Conservation (phyloP, 1,140 invertebrate genomes). For the Venturia canescens region DNA sequence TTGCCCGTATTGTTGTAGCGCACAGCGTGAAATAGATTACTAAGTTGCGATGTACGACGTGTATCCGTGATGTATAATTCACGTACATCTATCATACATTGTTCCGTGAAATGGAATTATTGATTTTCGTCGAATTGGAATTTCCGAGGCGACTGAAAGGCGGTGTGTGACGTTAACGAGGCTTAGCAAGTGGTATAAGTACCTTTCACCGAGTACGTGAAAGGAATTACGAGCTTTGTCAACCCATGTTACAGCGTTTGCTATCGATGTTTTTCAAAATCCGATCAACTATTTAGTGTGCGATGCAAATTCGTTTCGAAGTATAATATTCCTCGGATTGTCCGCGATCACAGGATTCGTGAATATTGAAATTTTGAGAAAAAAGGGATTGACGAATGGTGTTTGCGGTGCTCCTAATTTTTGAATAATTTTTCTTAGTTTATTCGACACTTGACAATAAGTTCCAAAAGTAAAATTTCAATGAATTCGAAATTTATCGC, state of each 20-base stretch:
- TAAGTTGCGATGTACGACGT: not conserved
- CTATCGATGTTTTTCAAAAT: too few relatives aligned
- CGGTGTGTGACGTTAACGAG: not conserved
- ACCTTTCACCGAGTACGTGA: not conserved
- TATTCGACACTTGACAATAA: too few relatives aligned
- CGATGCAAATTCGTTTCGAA: too few relatives aligned
- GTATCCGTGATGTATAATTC: not conserved
- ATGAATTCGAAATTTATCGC: too few relatives aligned
- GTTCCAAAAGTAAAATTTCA: too few relatives aligned
- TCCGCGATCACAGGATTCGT: too few relatives aligned
- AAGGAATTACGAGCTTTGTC: not conserved
- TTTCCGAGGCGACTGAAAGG: not conserved
- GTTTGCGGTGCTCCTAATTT: too few relatives aligned
- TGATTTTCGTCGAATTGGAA: conserved; percentile 17
- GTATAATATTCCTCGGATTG: too few relatives aligned
- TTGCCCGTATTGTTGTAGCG: not conserved
- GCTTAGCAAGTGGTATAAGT: not conserved
- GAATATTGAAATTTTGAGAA: too few relatives aligned
- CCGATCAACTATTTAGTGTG: too few relatives aligned
- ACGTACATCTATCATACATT: not conserved
- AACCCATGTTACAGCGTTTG: not conserved
- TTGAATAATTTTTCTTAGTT: too few relatives aligned
- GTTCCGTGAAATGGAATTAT: conserved; percentile 22
- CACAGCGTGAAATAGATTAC: not conserved
- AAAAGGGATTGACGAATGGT: too few relatives aligned